Evolutionary conservation across 2,113 vertebrate genomes (phyloP).

Genomic region (Probosciger aterrimus): DNA sequence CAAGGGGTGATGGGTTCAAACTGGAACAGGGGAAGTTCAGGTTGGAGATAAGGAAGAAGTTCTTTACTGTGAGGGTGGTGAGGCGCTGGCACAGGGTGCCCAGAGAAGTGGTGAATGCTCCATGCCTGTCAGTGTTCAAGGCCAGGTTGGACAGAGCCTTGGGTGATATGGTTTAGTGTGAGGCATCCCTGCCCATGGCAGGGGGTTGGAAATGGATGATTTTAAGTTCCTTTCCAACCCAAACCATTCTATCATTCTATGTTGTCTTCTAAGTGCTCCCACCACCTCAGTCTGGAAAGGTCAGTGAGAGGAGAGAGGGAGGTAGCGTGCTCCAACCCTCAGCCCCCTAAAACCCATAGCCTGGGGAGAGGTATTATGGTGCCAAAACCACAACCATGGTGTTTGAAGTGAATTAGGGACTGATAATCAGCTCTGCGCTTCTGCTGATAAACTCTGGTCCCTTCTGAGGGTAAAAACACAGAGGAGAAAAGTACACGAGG

Average conservation of each 20-base stretch:
- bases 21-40: not conserved
- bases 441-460: not conserved
- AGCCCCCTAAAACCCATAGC: not conserved
- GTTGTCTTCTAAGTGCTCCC: not conserved
- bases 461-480: not conserved
- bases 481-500: not conserved
- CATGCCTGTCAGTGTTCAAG: not conserved
- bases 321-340: not conserved
- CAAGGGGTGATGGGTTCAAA: not conserved
- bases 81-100: not conserved
- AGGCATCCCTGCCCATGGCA: not conserved
- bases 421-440: not conserved
- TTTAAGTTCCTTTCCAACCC: not conserved
- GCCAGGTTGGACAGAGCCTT: not conserved
- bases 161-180: not conserved
- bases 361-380: not conserved
- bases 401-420: not conserved
- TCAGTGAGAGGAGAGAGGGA: not conserved
- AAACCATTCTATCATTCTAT: not conserved
- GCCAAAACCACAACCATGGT: not conserved
- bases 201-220: not conserved
- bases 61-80: not conserved
- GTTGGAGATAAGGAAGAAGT: not conserved
- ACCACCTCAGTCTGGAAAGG: not conserved
- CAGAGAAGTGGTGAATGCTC: not conserved